Evolutionary conservation across 2,888 invertebrate species (phyloP).

Genomic region (Cheilosia variabilis): DNA sequence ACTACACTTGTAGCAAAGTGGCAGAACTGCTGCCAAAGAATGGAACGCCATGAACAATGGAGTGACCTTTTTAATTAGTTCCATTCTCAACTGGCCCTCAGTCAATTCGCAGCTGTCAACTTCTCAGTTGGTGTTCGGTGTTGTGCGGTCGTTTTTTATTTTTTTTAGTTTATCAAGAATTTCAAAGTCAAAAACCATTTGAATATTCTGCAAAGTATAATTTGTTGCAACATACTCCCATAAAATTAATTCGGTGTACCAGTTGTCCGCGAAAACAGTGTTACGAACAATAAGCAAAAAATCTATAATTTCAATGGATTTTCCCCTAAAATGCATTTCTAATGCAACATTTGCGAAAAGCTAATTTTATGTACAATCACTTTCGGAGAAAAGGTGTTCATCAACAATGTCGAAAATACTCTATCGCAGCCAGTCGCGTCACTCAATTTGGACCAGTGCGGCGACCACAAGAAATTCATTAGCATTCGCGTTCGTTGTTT

Average conservation of each 20-base stretch:
- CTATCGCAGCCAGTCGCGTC: constrained; percentile 73
- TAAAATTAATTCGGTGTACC: not conserved
- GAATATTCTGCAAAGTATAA: not conserved
- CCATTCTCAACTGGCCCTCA: constrained; percentile 37
- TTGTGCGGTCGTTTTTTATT: constrained; percentile 20
- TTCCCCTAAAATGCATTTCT: constrained; percentile 33
- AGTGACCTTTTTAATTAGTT: not conserved
- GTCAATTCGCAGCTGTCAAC: constrained; percentile 48
- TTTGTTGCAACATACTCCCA: not conserved
- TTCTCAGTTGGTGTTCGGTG: not conserved
- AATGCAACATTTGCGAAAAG: constrained; percentile 27
- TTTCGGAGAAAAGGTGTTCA: constrained; percentile 14
- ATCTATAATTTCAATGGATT: constrained; percentile 11
- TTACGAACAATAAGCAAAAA: not conserved
- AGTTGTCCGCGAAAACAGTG: not conserved
- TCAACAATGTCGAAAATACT: constrained; percentile 75
- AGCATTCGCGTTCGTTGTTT: constrained; percentile 76
- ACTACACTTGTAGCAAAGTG: too few relatives aligned
- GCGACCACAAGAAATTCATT: constrained; percentile 76
- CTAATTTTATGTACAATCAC: constrained; percentile 23
- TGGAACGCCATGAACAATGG: not conserved
- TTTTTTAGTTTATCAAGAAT: constrained; percentile 7
- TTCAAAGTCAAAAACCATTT: not conserved
- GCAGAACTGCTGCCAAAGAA: too few relatives aligned
- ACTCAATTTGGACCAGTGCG: constrained; percentile 68